Conservation (phyloP, 2,797 vertebrate species). For the Manis crassicaudata region DNA sequence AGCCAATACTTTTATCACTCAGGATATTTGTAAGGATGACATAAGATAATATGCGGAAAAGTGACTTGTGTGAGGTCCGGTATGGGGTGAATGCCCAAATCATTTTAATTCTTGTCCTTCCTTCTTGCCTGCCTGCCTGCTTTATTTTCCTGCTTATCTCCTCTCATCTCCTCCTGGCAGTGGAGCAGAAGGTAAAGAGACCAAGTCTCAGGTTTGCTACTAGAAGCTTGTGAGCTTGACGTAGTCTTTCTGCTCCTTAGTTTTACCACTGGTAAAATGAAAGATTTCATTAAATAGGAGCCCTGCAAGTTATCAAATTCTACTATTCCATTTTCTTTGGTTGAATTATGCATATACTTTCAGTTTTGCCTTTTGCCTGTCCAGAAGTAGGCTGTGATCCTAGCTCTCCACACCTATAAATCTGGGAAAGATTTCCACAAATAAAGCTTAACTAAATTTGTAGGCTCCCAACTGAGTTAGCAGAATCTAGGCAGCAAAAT, state of each 20-base stretch:
- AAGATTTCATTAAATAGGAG: background rate
- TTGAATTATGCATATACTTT: background rate
- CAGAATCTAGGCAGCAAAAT: background rate
- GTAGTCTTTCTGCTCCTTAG: background rate
- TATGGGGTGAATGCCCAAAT: background rate
- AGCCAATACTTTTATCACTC: background rate
- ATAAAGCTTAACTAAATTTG: background rate
- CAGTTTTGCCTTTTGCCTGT: slow-evolving; percentile 20
- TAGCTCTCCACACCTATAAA: background rate
- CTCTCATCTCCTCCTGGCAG: background rate
- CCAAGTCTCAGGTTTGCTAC: background rate
- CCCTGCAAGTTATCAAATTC: background rate
- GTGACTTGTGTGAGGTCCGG: background rate
- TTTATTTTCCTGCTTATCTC: background rate
- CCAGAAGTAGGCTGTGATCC: background rate
- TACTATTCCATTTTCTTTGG: background rate
- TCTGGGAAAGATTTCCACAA: background rate
- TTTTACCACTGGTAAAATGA: slow-evolving; percentile 35
- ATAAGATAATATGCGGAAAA: background rate
- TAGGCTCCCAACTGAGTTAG: background rate
- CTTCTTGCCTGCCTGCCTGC: background rate
- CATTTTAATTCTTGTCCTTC: background rate
- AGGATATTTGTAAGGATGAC: background rate
- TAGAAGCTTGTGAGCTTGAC: background rate
- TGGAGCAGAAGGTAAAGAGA: background rate